Evolutionary conservation across 2,797 vertebrate species (phyloP), one percentile per base, ranked within the genome.

Genomic region (Mallotus villosus): DNA sequence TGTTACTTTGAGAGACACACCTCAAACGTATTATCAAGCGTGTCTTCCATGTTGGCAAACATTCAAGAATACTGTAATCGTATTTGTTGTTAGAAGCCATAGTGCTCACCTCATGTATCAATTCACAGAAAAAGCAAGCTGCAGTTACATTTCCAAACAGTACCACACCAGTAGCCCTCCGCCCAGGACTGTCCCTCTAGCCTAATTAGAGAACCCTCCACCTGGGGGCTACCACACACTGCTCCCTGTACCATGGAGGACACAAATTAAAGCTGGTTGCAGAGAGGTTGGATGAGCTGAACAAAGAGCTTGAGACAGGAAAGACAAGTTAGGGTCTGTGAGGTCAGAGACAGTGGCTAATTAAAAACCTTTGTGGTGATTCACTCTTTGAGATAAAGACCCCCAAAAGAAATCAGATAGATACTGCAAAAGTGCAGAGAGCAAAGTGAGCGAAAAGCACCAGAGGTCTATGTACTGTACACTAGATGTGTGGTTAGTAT

Each of bases 381-480:
- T 70, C 29, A 67, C 6, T 57, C 11, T 29, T 0, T 0, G 25
- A 32, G 12, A 67, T 2, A n/a, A 57, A 19, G 19, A 64, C 55
- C 55, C 34, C 34, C 22, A 14, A 8, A 22, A 68, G 21, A 12
- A n/a, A 29, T 21, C 71, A 27, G 59, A 27, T 67, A 62, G 62
- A 67, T 37, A 17, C 34, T 65, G 6, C 12, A 1, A 29, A 72
- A 55, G 70, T 25, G 2, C 19, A 72, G 63, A 66, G 29, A 71
- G 72, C 17, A 27, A 72, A 82, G 64, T 17, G 11, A 55, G 41
- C 37, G 5, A 60, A 58, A 32, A 80, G 79, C 37, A 76, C 62
- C 73, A 71, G 25, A 71, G n/a, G 51, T 57, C 64, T 0, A 5
- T 55, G 41, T 46, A 12, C 41, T 46, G 34, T 46, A 46, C 41